Evolutionary conservation across 1,140 invertebrate species (phyloP).

Genomic region (Saxidomus purpurata): DNA sequence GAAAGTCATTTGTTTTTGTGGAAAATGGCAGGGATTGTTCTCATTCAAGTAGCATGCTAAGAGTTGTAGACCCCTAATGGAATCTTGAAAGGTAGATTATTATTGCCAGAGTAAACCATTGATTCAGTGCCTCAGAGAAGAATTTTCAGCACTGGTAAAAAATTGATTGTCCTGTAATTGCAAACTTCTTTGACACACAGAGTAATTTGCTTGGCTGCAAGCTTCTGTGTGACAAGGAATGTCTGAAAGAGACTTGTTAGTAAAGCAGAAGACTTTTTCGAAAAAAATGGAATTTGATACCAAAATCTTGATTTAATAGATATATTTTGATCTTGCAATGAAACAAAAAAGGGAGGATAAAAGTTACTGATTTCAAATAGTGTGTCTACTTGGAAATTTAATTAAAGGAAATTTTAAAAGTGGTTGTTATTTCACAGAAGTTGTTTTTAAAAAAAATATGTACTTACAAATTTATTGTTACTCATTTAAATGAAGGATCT

Average conservation of each 20-base stretch:
- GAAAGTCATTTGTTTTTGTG: background rate
- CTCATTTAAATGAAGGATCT: too few relatives aligned
- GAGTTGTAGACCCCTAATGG: slow-evolving; percentile 5
- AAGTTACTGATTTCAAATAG: too few relatives aligned
- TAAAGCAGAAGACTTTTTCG: background rate
- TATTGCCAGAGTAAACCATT: slow-evolving; percentile 7
- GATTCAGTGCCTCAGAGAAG: background rate
- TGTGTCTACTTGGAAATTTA: too few relatives aligned
- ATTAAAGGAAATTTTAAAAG: too few relatives aligned
- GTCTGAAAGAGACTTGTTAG: background rate
- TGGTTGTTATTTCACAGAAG: too few relatives aligned
- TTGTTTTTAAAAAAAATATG: too few relatives aligned
- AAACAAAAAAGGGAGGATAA: too few relatives aligned
- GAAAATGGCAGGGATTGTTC: background rate
- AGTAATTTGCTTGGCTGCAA: slow-evolving; percentile 36
- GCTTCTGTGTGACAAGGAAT: slow-evolving; percentile 28
- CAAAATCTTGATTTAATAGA: background rate
- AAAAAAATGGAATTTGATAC: background rate
- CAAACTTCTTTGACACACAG: background rate
- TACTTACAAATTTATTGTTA: too few relatives aligned
- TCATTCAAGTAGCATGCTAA: background rate
- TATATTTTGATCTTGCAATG: too few relatives aligned
- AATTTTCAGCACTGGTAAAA: background rate
- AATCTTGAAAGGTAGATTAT: slow-evolving; percentile 26
- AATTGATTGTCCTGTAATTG: slow-evolving; percentile 32